phyloP scores from a whole-genome alignment of 2,888 invertebrate genomes.

The Torymus aiolomorphi region DNA sequence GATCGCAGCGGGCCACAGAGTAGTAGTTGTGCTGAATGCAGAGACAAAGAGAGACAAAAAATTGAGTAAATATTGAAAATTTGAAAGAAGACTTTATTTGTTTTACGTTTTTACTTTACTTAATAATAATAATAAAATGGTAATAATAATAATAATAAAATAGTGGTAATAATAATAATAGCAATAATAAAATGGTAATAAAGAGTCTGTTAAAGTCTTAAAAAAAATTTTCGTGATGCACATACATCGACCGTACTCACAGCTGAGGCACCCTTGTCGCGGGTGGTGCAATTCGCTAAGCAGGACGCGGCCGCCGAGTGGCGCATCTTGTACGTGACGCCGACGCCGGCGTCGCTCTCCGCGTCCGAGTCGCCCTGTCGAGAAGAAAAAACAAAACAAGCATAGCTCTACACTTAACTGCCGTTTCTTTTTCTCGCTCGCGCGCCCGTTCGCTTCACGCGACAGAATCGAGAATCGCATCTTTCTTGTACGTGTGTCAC shows the following conservation, averaged over 20 bases:
- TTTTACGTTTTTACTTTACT: not conserved
- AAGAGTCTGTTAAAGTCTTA: constrained; percentile 18
- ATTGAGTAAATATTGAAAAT: constrained; percentile 35
- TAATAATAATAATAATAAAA: constrained; percentile 2
- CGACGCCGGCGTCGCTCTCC: constrained; percentile 79
- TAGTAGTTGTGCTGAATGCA: constrained; percentile 59
- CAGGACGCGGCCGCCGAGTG: constrained; percentile 75
- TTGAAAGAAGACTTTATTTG: not conserved
- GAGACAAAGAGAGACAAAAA: constrained; percentile 53
- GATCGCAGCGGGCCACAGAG: constrained; percentile 58
- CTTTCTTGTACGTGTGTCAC: not conserved
- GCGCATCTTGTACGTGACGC: constrained; percentile 82
- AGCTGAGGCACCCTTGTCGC: constrained; percentile 74
- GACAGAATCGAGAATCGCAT: not conserved
- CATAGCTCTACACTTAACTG: constrained; percentile 73
- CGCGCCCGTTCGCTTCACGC: not conserved
- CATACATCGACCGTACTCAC: constrained; percentile 71
- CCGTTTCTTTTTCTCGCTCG: constrained; percentile 35
- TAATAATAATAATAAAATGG: constrained; percentile 14
- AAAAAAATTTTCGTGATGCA: constrained; percentile 50
- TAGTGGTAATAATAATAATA: not conserved
- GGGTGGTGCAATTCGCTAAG: constrained; percentile 73
- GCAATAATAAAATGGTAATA: constrained; percentile 13
- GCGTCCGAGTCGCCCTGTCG: constrained; percentile 74
- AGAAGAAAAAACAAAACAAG: constrained; percentile 68